Percentiles rank a stretch among this genome's conserved stretches.
phyloP scores from a whole-genome alignment of 2,797 vertebrate genomes.

The Brotula barbata region DNA sequence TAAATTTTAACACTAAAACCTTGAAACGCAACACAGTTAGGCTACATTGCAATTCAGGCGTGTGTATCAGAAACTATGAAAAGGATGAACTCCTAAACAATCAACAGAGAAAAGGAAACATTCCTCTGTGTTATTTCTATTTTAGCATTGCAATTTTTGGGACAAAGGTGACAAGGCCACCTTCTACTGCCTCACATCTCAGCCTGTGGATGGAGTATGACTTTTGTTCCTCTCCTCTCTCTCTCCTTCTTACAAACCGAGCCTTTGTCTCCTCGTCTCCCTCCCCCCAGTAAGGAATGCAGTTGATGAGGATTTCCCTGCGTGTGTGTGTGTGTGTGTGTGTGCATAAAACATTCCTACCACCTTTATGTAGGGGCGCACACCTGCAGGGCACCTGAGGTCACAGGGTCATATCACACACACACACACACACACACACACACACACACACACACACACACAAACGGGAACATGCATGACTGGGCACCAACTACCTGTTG shows the following conservation, averaged over 20 bases:
- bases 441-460: conserved; percentile 9
- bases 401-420: conserved; percentile 41
- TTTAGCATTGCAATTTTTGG: too few species aligned
- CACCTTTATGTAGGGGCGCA: conserved; percentile 55
- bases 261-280: conserved; percentile 62
- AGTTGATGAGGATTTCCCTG: conserved; percentile 64
- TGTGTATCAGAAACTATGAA: too few species aligned
- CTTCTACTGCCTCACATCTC: too few species aligned
- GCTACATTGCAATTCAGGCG: too few species aligned
- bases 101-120: too few species aligned
- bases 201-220: not conserved
- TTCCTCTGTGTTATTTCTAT: too few species aligned
- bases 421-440: not conserved
- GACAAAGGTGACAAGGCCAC: too few species aligned
- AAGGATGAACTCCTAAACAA: too few species aligned
- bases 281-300: conserved; percentile 70
- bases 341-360: conserved; percentile 54
- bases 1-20: too few species aligned
- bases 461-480: conserved; percentile 62
- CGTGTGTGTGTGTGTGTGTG: conserved; percentile 35
- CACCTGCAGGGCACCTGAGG: conserved; percentile 75
- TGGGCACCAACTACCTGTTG: conserved; percentile 71
- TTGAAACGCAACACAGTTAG: too few species aligned
- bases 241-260: conserved; percentile 43
- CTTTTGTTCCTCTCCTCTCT: conserved; percentile 5